These are phyloP conservation scores for Tipula lateralis DNA, from an alignment of 2,888 invertebrate species.

Conservation along the genomic window DNA sequence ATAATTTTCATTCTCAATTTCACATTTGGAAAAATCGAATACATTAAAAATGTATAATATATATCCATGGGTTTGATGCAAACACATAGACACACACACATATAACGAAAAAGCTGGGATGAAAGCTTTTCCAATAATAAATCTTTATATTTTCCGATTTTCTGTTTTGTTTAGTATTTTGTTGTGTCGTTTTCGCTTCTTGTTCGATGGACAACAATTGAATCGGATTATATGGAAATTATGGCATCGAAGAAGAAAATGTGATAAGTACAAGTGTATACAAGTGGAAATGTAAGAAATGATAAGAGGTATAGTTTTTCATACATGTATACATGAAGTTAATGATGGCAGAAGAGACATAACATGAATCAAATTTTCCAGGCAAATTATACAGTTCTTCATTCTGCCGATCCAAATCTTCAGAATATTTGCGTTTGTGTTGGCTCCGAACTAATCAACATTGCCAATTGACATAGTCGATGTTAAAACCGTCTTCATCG, in stretches of 20 bases:
- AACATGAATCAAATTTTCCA: too few relatives aligned
- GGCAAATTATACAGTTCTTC: too few relatives aligned
- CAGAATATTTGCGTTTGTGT: too few relatives aligned
- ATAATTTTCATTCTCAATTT: constrained; percentile 4
- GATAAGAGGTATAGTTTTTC: too few relatives aligned
- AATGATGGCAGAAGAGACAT: too few relatives aligned
- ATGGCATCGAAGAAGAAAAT: not conserved
- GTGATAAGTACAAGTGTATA: not conserved
- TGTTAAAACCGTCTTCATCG: too few relatives aligned
- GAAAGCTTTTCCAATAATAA: not conserved
- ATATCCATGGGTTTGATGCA: too few relatives aligned
- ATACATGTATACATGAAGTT: too few relatives aligned
- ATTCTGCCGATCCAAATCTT: too few relatives aligned
- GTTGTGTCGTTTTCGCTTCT: not conserved
- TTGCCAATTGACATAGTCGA: too few relatives aligned
- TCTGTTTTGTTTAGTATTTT: not conserved
- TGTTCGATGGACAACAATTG: constrained; percentile 5
- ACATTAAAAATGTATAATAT: not conserved
- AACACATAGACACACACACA: too few relatives aligned
- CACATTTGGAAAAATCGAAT: not conserved
- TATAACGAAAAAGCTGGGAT: not conserved
- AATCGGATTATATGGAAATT: not conserved
- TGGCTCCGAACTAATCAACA: too few relatives aligned
- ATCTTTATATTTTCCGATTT: not conserved
- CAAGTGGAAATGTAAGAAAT: not conserved